Percentiles rank a stretch among this genome's conserved stretches.
Evolutionary conservation across 2,113 vertebrate genomes (phyloP).

Genomic region (Pterocles burchelli): DNA sequence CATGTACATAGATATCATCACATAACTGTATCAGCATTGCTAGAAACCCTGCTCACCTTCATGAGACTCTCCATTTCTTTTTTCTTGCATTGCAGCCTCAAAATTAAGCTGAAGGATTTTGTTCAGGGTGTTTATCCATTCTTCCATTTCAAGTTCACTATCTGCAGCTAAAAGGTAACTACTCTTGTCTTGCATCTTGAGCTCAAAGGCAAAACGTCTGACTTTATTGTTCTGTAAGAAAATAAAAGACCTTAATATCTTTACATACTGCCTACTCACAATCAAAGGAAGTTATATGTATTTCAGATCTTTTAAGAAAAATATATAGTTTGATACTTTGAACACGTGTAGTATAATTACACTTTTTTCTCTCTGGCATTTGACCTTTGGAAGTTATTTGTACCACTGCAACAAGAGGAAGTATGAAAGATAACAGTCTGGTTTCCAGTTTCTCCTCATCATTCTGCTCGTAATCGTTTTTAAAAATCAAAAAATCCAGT

Average conservation of each 20-base stretch:
- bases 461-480: not conserved
- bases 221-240: conserved; percentile 92
- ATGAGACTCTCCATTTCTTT: conserved; percentile 92
- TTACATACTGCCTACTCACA: not conserved
- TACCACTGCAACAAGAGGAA: not conserved
- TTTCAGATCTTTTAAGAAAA: not conserved
- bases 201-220: conserved; percentile 93
- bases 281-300: not conserved
- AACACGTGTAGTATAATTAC: not conserved
- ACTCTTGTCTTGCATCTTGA: conserved; percentile 99
- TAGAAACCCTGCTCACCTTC: conserved; percentile 79
- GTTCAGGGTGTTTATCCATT: conserved; percentile 93
- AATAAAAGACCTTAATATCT: conserved; percentile 23
- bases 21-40: not conserved
- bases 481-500: not conserved
- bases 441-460: not conserved
- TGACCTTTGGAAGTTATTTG: not conserved
- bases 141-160: conserved; percentile 95
- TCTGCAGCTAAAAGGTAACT: conserved; percentile 95
- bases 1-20: accelerated
- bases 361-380: not conserved
- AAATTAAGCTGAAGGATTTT: conserved; percentile 97
- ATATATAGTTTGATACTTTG: not conserved
- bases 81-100: conserved; percentile 97
- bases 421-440: not conserved